Conservation (phyloP, 1,140 invertebrate species). For the Heliconius hermathena region DNA sequence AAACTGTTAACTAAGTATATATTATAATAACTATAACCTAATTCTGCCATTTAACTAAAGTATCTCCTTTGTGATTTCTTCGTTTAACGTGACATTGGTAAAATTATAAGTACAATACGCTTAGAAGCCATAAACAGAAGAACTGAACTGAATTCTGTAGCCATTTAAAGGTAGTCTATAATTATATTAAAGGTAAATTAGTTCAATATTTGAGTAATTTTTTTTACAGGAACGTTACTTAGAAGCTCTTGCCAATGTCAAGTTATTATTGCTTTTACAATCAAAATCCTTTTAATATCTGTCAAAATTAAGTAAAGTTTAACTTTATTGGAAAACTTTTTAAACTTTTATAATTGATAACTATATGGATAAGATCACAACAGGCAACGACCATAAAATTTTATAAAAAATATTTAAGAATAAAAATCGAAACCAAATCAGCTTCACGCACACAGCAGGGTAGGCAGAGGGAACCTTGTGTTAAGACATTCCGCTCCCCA, state of each 20-base stretch:
- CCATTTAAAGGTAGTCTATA: background rate
- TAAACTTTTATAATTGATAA: no score
- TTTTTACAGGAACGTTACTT: background rate
- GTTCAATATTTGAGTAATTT: no score
- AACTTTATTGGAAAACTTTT: background rate
- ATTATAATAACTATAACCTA: no score
- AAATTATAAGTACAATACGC: background rate
- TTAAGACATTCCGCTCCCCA: no score
- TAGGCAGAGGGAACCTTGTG: no score
- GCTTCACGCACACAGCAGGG: no score
- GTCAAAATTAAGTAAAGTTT: background rate
- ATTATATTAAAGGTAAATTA: background rate
- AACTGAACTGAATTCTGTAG: background rate
- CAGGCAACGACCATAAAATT: no score
- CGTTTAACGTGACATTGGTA: background rate
- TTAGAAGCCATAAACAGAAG: conserved; percentile 6
- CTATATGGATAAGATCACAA: no score
- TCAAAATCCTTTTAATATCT: background rate
- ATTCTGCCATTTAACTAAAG: background rate
- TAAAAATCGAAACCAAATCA: no score
- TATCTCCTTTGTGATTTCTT: background rate
- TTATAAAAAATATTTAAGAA: no score
- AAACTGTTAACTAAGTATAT: no score
- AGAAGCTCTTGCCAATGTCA: background rate
- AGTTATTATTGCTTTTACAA: background rate